Percentiles rank a stretch among this genome's conserved stretches.
Evolutionary conservation across 2,888 invertebrate genomes (phyloP).

Genomic region (Gibbula magus): DNA sequence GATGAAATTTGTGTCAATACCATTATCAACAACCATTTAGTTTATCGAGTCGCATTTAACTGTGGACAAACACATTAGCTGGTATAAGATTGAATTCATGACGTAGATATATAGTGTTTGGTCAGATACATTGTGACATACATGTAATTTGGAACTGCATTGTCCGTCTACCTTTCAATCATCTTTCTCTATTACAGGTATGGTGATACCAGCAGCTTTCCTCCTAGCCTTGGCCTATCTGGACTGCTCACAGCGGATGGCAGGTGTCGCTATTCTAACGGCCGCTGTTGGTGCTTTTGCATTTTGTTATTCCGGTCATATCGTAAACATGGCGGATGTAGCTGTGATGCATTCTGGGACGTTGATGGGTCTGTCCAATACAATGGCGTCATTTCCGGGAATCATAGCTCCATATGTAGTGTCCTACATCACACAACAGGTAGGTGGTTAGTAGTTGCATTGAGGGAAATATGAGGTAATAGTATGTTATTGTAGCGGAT

Average conservation of each 20-base stretch:
- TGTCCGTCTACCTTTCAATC: too few species aligned
- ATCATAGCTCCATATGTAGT: constrained; percentile 19
- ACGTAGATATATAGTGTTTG: too few species aligned
- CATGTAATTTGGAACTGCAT: too few species aligned
- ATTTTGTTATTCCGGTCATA: constrained; percentile 7
- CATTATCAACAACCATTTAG: too few species aligned
- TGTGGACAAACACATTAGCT: too few species aligned
- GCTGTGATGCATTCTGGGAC: constrained; percentile 18
- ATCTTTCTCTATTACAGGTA: neutral
- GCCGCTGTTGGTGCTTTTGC: constrained; percentile 1
- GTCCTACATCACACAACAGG: neutral
- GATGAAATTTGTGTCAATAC: too few species aligned
- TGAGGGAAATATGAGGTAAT: neutral
- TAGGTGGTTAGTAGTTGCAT: neutral
- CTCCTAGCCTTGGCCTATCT: constrained; percentile 4
- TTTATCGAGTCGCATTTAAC: too few species aligned
- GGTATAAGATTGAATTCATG: too few species aligned
- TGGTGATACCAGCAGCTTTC: neutral
- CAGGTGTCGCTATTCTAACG: constrained; percentile 5
- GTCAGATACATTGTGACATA: too few species aligned
- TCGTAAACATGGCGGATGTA: constrained; percentile 10
- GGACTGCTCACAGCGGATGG: neutral
- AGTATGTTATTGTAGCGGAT: too few species aligned
- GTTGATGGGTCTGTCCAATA: neutral
- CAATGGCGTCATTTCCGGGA: neutral